Percentiles rank a stretch among this genome's conserved stretches.
phyloP scores from a whole-genome alignment of 2,113 vertebrate genomes.

The Phrynosoma platyrhinos region DNA sequence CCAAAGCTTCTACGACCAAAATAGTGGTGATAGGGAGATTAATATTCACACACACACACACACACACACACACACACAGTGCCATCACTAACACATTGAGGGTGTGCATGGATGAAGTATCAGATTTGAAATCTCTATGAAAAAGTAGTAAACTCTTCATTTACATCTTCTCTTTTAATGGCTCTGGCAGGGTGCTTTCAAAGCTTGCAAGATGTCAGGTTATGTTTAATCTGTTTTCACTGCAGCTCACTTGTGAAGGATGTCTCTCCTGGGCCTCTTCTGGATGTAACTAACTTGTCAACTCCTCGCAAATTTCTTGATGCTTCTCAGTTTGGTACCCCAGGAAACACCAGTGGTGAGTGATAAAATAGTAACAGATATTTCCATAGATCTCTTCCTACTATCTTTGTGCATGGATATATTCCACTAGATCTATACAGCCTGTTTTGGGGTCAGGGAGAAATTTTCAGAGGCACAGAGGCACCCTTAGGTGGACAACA shows the following conservation, averaged over 20 bases:
- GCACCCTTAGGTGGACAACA: not conserved
- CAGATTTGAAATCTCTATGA: not conserved
- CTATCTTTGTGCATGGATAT: not conserved
- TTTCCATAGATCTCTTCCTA: not conserved
- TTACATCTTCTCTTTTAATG: not conserved
- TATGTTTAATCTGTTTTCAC: constrained; percentile 21
- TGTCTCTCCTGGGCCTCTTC: constrained; percentile 78
- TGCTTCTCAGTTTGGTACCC: constrained; percentile 86
- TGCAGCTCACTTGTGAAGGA: constrained; percentile 87
- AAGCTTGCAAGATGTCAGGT: constrained; percentile 36
- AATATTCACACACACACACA: too few species aligned
- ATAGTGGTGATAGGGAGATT: too few species aligned
- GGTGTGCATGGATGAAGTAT: not conserved
- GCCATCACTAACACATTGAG: not conserved
- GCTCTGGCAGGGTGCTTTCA: not conserved
- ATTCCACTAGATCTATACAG: too few species aligned
- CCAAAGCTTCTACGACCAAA: too few species aligned
- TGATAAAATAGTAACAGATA: not conserved
- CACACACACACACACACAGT: too few species aligned
- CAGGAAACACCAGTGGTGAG: constrained; percentile 84
- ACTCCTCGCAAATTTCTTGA: constrained; percentile 93
- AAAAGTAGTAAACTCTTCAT: not conserved
- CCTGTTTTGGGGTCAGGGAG: not conserved
- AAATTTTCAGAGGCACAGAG: not conserved
- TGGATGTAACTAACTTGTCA: constrained; percentile 90